Percentiles rank a stretch among this genome's conserved stretches.
Conservation (phyloP, 2,888 invertebrate species). For the Calameuta idolon region DNA sequence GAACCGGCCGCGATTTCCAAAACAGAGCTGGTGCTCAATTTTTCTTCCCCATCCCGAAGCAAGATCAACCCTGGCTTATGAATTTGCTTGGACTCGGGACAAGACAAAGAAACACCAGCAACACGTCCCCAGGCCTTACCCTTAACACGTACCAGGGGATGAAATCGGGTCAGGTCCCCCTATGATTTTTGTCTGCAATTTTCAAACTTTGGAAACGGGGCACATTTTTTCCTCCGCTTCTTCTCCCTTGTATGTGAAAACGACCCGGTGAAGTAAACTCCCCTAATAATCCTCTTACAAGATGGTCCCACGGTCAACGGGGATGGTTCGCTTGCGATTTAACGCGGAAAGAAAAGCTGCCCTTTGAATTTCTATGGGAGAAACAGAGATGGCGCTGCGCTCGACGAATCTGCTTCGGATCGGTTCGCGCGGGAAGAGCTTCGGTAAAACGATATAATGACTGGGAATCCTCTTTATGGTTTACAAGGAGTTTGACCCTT, state of each 20-base stretch:
- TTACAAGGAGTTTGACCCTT: slow-evolving; percentile 64
- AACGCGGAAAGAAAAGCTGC: slow-evolving; percentile 15
- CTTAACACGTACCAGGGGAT: not conserved
- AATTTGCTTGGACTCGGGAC: not conserved
- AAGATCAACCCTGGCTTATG: not conserved
- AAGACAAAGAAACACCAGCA: not conserved
- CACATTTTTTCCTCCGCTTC: not conserved
- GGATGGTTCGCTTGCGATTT: slow-evolving; percentile 23
- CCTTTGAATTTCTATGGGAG: not conserved
- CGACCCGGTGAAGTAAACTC: not conserved
- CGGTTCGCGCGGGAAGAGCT: slow-evolving; percentile 19
- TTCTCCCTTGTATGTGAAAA: not conserved
- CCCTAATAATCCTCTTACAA: not conserved
- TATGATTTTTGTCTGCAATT: not conserved
- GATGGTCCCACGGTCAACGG: slow-evolving; percentile 7
- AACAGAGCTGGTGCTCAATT: not conserved
- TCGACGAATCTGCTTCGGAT: slow-evolving; percentile 9
- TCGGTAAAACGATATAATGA: slow-evolving; percentile 56
- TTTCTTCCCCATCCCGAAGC: not conserved
- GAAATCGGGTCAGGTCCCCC: not conserved
- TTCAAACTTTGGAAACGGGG: not conserved
- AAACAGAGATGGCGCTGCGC: not conserved
- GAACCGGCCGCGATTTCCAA: not conserved
- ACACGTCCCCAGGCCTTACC: too few species aligned
- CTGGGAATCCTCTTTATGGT: slow-evolving; percentile 65